Evolutionary conservation across 2,113 vertebrate genomes (phyloP), one percentile per base, ranked within the genome.

Genomic region (Sceloporus undulatus): DNA sequence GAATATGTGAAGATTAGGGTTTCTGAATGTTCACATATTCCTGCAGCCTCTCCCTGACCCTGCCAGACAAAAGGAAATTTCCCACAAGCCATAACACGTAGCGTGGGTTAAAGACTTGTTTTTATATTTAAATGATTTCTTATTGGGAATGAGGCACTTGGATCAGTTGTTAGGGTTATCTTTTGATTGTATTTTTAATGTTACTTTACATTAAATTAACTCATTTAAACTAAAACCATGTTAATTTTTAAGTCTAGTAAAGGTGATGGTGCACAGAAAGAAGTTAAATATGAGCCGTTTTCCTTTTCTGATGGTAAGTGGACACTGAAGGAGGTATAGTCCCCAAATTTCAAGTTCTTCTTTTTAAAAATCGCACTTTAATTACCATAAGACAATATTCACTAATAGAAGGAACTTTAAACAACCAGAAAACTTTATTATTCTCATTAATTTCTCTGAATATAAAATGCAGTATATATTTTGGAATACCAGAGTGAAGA

Each of bases 231-330:
- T 89, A 93, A 94, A 89, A 79, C 48, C 81, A 29, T 13, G 0
- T 95, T 90, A 92, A 27, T 79, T 86, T 68, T 85, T 82, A 14
- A 97, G 97, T 94, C 93, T 93, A 96, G 95, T 93, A 96, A 96
- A 96, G 95, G 94, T n/a, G 95, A 93, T 83, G 96, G 97, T 91
- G 91, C 95, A 83, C 95, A 96, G 73, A 98, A 98, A 93, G 98
- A 98, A 93, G 95, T 97, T 82, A 98, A 98, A 94, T 98, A 98
- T 56, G 98, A 99, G 65, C 97, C 98, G 3, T 98, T 98, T 96
- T 98, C 98, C 23, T 99, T 98, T 97, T 92, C 97, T 87, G 98
- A 99, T 18, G 99, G 99, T 99, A 96, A 96, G 98, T 96, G n/a
- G 79, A 85, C 89, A 91, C 27, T 85, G 66, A 59, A 81, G 92